Base-by-base conservation (phyloP, 2,888 invertebrate genomes). In the Halocaridina rubra region DNA sequence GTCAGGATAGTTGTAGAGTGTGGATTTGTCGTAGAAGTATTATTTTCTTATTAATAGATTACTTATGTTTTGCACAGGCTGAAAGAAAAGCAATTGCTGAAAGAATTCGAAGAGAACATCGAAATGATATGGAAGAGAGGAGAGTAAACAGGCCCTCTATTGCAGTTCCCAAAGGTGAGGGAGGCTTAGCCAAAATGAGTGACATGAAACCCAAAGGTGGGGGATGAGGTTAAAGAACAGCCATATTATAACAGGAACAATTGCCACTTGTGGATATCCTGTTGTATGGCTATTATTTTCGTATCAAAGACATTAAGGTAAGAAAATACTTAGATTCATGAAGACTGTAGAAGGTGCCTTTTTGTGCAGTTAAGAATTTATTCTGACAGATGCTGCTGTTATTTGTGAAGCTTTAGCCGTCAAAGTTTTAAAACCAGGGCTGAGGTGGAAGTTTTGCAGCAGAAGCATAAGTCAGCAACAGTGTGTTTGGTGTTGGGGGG, bases 51-150 rank as follows among this genome's bases (percentile, higher is more conserved):
- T n/a, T n/a, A n/a, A n/a, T n/a, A n/a, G n/a, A n/a, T n/a, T n/a
- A n/a, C n/a, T n/a, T n/a, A n/a, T n/a, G n/a, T 27, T 1, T 64
- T 79, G 75, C 59, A 19, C 78, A 84, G 84, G 78, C 77, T 16
- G 84, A 84, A 27, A 71, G 78, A 1, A 77, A 78, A 32, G 84
- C 22, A 8, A 84, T 84, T 57, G 84, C 84, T 3, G 78, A 77
- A 10, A 33, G 61, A 39, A 84, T 84, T 27, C n/a, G 29, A 10
- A 72, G 72, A 7, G 84, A 84, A 30, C 84, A 84, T 39, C 78
- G 78, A 32, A 77, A 46, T 19, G 84, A 84, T 30, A 22, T 22
- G 27, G 75, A 67, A 27, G n/a, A 22, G 4, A 61, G 39, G 30
- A 16, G 64, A 13, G 59, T 74, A 24, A 33, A 57, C 13, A 57